These are phyloP conservation scores for Macrophya annulata DNA, from an alignment of 2,888 invertebrate genomes.

Conservation along the genomic window DNA sequence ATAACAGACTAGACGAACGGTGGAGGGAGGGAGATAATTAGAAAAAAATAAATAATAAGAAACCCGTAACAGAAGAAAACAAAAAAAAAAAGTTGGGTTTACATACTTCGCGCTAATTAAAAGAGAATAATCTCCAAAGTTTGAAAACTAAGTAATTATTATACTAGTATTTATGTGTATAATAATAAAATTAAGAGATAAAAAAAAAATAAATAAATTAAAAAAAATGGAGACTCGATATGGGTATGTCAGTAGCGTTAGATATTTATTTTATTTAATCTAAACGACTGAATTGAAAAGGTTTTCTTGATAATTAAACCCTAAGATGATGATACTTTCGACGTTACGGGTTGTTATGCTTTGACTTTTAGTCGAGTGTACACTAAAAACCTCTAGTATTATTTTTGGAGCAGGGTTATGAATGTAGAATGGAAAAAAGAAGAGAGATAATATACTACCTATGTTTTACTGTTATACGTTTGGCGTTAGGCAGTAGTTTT, in stretches of 20 bases:
- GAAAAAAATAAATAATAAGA: background rate
- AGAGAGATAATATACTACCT: background rate
- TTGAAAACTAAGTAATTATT: background rate
- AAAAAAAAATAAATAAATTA: too few species aligned
- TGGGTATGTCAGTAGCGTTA: too few species aligned
- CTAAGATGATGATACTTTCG: background rate
- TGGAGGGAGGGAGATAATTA: background rate
- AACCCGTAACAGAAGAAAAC: background rate
- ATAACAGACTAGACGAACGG: background rate
- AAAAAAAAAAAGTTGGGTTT: background rate
- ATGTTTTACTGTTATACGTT: background rate
- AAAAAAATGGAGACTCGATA: background rate
- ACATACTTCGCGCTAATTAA: background rate
- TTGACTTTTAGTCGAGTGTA: conserved; percentile 9
- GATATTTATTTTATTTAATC: conserved; percentile 10
- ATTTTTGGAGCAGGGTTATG: conserved; percentile 56
- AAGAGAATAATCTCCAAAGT: background rate
- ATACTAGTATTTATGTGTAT: too few species aligned
- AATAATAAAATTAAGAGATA: background rate
- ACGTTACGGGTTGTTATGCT: background rate
- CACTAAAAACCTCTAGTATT: conserved; percentile 18
- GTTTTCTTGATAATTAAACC: conserved; percentile 6
- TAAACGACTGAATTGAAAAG: background rate
- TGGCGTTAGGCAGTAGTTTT: background rate
- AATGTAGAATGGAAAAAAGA: conserved; percentile 30